These are phyloP conservation scores for Gryllus longicercus DNA, from an alignment of 2,888 invertebrate genomes.

Conservation along the genomic window DNA sequence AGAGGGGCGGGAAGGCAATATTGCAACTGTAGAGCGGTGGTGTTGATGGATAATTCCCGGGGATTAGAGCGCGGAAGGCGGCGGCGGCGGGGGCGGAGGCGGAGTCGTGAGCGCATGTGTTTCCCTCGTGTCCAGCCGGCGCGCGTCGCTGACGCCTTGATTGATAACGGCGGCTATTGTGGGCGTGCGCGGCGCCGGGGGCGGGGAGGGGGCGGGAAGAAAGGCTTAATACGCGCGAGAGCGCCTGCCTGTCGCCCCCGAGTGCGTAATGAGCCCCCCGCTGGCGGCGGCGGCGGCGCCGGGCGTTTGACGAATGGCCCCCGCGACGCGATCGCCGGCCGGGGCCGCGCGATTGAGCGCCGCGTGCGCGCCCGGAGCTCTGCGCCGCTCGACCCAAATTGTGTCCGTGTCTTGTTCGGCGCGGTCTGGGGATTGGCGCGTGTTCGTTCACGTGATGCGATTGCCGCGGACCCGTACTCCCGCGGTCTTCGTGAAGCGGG, in stretches of 20 bases:
- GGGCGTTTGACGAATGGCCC: slow-evolving; percentile 29
- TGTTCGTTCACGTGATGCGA: too few species aligned
- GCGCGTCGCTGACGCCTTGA: background rate
- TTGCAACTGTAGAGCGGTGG: slow-evolving; percentile 29
- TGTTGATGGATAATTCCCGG: slow-evolving; percentile 20
- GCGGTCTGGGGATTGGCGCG: too few species aligned
- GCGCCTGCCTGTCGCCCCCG: too few species aligned
- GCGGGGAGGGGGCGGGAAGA: background rate
- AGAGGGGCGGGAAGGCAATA: slow-evolving; percentile 28
- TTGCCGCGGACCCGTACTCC: too few species aligned
- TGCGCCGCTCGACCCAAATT: too few species aligned
- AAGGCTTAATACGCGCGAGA: background rate
- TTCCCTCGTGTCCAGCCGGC: background rate
- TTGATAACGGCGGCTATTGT: background rate
- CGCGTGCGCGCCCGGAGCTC: too few species aligned
- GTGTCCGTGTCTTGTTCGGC: too few species aligned
- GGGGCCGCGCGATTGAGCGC: too few species aligned
- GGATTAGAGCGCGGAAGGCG: background rate
- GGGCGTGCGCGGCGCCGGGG: background rate
- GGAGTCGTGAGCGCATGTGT: too few species aligned
- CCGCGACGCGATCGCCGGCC: background rate
- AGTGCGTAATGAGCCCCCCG: background rate
- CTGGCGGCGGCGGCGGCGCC: slow-evolving; percentile 26
- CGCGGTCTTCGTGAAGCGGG: too few species aligned
- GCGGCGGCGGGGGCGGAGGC: background rate